Percentiles rank a stretch among this genome's conserved stretches.
These are phyloP conservation scores for Mesochorus sp. DNA, from an alignment of 2,888 invertebrate genomes.

Conservation along the genomic window DNA sequence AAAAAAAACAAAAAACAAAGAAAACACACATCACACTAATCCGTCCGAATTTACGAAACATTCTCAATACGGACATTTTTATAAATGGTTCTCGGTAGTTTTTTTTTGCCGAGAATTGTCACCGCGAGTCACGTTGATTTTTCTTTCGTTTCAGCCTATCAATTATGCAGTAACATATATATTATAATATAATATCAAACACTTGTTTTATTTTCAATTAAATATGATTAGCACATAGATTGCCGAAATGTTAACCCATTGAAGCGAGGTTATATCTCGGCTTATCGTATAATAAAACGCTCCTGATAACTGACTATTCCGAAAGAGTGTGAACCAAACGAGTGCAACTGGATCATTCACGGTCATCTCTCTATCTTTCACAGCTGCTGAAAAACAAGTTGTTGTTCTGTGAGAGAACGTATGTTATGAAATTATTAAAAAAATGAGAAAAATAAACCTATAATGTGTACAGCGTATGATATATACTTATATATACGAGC, in stretches of 20 bases:
- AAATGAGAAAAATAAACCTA: slow-evolving; percentile 46
- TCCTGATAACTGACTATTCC: slow-evolving; percentile 3
- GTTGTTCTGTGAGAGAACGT: slow-evolving; percentile 49
- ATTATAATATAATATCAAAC: slow-evolving; percentile 7
- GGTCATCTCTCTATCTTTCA: neutral
- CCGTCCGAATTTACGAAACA: neutral
- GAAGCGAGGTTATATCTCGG: neutral
- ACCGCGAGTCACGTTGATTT: slow-evolving; percentile 28
- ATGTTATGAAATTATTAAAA: slow-evolving; percentile 23
- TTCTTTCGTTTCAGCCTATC: slow-evolving; percentile 11
- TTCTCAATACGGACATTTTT: slow-evolving; percentile 14
- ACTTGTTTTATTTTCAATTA: slow-evolving; percentile 25
- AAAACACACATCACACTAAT: slow-evolving; percentile 15
- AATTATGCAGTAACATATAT: slow-evolving; percentile 13
- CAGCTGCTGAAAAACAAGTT: slow-evolving; percentile 21
- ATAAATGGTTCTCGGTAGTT: slow-evolving; percentile 9
- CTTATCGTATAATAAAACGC: slow-evolving; percentile 29
- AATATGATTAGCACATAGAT: slow-evolving; percentile 20
- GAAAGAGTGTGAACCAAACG: slow-evolving; percentile 25
- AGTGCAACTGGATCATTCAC: slow-evolving; percentile 24
- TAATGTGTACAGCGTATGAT: slow-evolving; percentile 57
- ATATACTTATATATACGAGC: slow-evolving; percentile 62
- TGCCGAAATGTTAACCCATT: slow-evolving; percentile 7
- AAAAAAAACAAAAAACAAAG: slow-evolving; percentile 24
- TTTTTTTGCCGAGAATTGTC: neutral